Base-by-base conservation (phyloP, 2,888 invertebrate genomes). In the Lithophane semibrunnea region DNA sequence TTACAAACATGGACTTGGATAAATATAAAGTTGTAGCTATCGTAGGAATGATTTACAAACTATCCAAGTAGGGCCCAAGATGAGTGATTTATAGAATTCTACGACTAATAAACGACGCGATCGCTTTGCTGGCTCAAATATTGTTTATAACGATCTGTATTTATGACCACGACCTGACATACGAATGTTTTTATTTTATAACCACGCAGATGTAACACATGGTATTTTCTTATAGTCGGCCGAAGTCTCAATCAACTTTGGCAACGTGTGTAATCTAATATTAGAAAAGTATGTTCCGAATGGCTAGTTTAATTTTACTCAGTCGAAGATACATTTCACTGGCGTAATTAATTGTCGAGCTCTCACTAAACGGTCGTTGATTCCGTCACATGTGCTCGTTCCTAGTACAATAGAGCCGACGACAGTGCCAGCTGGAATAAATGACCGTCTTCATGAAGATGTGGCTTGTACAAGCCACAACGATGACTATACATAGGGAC, bases 61-160 rank as follows among this genome's bases (percentile, higher is more conserved):
- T 84, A 74, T 75, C 91, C 92, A 92, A 91, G 88, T 92, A 92
- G 84, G 92, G 90, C 87, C 88, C 82, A 82, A 89, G 90, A 89
- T 88, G 88, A 91, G 88, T 92, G 93, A 93, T 94, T 93, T 93
- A 94, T 92, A 86, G 85, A 82, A 91, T 85, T 89, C 83, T 87
- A 90, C 82, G 83, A 83, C 85, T 90, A 88, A 89, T 89, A 90
- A 89, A 88, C 89, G 88, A 90, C 80, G 80, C 83, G 81, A 85
- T 84, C 85, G 81, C 76, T 86, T 42, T 63, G 80, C 83, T 73
- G 76, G 78, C 65, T 74, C 72, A 82, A 86, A 83, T 83, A 82
- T 74, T 82, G 69, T 85, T 78, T 80, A 77, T 77, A 79, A 63
- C 54, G 49, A 82, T 77, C 58, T 76, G 29, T 78, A 76, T 82